phyloP scores from a whole-genome alignment of 2,888 invertebrate genomes.

The Pristionchus japonicus region DNA sequence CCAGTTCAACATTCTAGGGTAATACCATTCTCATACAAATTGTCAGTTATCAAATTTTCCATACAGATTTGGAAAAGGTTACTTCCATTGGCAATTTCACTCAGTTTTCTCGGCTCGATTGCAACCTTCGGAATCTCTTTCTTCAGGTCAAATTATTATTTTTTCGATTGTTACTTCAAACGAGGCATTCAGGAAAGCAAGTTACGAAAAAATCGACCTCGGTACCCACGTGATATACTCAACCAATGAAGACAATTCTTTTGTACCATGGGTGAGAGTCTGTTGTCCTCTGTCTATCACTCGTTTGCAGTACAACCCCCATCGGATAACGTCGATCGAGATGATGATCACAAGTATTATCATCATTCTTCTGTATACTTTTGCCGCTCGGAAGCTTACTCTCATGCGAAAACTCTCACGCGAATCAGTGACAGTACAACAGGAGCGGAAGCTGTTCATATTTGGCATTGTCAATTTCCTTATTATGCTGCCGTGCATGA shows the following conservation, averaged over 20 bases:
- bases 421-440: background rate
- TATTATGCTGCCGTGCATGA: background rate
- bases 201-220: no score
- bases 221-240: background rate
- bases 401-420: background rate
- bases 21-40: background rate
- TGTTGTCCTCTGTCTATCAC: no score
- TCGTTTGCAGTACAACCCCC: background rate
- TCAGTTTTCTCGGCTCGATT: background rate
- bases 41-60: no score
- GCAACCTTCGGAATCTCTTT: background rate
- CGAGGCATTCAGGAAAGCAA: background rate
- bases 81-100: background rate
- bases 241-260: no score
- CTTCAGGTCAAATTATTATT: background rate
- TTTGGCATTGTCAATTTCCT: background rate
- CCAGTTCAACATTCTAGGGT: background rate
- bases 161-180: no score
- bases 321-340: background rate
- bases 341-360: background rate
- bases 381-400: background rate
- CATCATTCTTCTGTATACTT: background rate
- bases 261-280: no score
- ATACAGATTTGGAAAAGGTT: background rate
- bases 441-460: background rate